phyloP scores from a whole-genome alignment of 1,140 invertebrate species.

The Pseudachorutes palmiensis region DNA sequence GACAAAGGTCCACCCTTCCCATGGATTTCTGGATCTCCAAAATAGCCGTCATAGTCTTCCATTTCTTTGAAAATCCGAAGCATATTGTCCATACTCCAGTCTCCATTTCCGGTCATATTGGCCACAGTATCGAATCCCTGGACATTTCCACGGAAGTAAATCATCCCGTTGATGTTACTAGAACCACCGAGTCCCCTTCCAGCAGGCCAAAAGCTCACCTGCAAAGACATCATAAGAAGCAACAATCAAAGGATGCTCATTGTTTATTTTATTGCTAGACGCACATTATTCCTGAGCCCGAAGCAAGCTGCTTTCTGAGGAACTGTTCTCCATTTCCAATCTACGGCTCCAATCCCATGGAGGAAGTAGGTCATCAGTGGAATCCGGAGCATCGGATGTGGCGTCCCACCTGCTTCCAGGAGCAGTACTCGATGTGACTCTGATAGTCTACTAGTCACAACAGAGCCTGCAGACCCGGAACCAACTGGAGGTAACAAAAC shows the following conservation, averaged over 20 bases:
- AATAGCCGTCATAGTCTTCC: slow-evolving; percentile 25
- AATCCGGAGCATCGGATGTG: not conserved
- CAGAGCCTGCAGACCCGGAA: not conserved
- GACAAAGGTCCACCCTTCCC: slow-evolving; percentile 14
- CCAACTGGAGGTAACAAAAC: not conserved
- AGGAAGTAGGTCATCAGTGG: slow-evolving; percentile 10
- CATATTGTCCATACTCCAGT: slow-evolving; percentile 19
- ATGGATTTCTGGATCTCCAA: slow-evolving; percentile 11
- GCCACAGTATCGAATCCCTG: slow-evolving; percentile 7
- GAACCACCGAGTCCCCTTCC: slow-evolving; percentile 10
- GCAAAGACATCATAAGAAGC: not conserved
- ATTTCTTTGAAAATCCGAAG: slow-evolving; percentile 14
- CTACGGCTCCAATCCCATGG: slow-evolving; percentile 23
- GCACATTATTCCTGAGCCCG: slow-evolving; percentile 28
- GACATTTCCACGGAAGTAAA: slow-evolving; percentile 51
- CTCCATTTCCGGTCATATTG: not conserved
- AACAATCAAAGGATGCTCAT: not conserved
- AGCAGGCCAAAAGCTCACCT: slow-evolving; percentile 6
- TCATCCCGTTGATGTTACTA: slow-evolving; percentile 16
- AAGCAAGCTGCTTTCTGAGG: slow-evolving; percentile 28
- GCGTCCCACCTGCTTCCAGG: slow-evolving; percentile 8
- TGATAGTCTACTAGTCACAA: not conserved
- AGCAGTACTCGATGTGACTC: not conserved
- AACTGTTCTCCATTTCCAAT: slow-evolving; percentile 39
- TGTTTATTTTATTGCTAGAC: not conserved